Base-by-base conservation (phyloP, 1,140 invertebrate genomes). In the Lerema accius region DNA sequence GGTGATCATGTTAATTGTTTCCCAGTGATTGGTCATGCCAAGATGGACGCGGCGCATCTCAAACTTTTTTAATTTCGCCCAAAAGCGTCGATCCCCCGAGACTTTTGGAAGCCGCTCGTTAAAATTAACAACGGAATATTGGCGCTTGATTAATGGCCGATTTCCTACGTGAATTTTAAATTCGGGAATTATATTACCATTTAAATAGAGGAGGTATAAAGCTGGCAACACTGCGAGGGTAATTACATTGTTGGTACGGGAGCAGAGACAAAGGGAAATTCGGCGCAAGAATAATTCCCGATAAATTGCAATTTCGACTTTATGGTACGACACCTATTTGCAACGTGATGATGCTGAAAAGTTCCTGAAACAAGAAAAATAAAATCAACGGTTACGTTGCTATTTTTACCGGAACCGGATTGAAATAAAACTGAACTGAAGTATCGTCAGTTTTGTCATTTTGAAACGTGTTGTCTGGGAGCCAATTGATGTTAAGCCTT, bases 41-140 rank as follows among this genome's bases (percentile, higher is more conserved):
- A 70, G 72, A 77, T 74, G 73, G 70, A 17, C 49, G 46, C 32
- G 53, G 61, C 49, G 40, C 61, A 51, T 48, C 37, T 71, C 43
- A 63, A 86, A 84, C 81, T 84, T 86, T 86, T 85, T 86, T 86
- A 86, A 86, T 86, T 86, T 84, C 73, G 73, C 69, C 73, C 68
- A 71, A 77, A 78, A 77, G 65, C 76, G 63, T 61, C 65, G 61
- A 65, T 65, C 65, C 63, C 43, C 26, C 50, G 63, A 40, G 43
- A 50, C 51, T 65, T 51, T 48, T 39, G 50, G 26, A 61, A 53
- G 39, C 37, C 67, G 55, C 65, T 79, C 72, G 74, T 76, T 78
- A 76, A 74, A 78, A 76, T 78, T 76, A 74, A 79, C 79, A 79
- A 78, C 73, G 76, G 76, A 75, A 77, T 83, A 82, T 78, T 76